These are phyloP conservation scores for Thyatira batis DNA, from an alignment of 2,888 invertebrate species.

Conservation along the genomic window DNA sequence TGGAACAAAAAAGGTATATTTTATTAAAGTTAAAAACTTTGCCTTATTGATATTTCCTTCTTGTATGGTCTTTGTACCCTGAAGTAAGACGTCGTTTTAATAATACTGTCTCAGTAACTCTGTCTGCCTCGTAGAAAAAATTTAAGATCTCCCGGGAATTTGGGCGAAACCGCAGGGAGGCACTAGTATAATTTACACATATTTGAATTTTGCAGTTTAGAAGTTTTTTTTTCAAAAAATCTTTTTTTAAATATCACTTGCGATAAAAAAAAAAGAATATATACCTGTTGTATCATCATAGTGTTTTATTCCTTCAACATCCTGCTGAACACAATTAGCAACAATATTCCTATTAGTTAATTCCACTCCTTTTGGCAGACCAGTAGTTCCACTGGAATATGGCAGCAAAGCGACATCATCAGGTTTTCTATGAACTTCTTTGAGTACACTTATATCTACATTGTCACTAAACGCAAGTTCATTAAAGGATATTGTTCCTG, in stretches of 20 bases:
- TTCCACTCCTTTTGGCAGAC: slow-evolving; percentile 88
- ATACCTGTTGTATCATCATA: slow-evolving; percentile 60
- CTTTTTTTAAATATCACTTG: too few species aligned
- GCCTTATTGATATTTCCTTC: too few species aligned
- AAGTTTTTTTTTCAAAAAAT: too few species aligned
- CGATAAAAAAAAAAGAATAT: slow-evolving; percentile 11
- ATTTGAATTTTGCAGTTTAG: too few species aligned
- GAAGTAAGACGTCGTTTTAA: too few species aligned
- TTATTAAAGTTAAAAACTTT: too few species aligned
- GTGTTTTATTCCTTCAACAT: slow-evolving; percentile 42
- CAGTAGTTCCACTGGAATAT: slow-evolving; percentile 93
- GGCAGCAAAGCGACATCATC: slow-evolving; percentile 86
- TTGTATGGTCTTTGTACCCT: too few species aligned
- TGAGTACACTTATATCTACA: slow-evolving; percentile 75
- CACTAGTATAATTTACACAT: too few species aligned
- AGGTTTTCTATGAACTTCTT: slow-evolving; percentile 52
- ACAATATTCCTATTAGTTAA: slow-evolving; percentile 83
- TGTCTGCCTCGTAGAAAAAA: too few species aligned
- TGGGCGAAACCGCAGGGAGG: too few species aligned
- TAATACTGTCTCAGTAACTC: too few species aligned
- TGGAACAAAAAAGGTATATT: slow-evolving; percentile 45
- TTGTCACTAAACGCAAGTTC: slow-evolving; percentile 75
- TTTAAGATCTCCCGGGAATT: too few species aligned
- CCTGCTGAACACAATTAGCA: slow-evolving; percentile 61
- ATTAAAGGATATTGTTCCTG: slow-evolving; percentile 82